These are phyloP conservation scores for Doryteuthis pealeii DNA, from an alignment of 1,140 invertebrate species.

Conservation along the genomic window DNA sequence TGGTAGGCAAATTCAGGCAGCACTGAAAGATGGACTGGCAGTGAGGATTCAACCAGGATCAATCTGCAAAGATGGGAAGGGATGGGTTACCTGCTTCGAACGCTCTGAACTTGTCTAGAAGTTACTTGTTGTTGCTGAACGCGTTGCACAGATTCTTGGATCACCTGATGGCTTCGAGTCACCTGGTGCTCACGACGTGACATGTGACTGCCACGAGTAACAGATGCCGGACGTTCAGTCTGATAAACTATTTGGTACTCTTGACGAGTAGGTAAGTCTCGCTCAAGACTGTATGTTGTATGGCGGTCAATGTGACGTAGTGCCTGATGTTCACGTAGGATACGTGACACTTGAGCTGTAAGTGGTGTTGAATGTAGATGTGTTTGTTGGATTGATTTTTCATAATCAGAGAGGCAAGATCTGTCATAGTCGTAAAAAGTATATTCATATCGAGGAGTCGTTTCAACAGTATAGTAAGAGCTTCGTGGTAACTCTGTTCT, in stretches of 20 bases:
- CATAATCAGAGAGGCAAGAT: background rate
- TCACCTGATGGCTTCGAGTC: background rate
- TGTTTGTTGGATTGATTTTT: background rate
- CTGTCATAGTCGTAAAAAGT: background rate
- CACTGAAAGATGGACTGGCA: background rate
- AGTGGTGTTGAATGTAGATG: background rate
- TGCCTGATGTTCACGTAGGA: too few relatives aligned
- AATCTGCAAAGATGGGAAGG: background rate
- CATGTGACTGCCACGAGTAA: background rate
- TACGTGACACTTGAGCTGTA: too few relatives aligned
- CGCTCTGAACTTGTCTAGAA: background rate
- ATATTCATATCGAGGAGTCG: too few relatives aligned
- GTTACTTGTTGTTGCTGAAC: background rate
- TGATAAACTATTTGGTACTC: too few relatives aligned
- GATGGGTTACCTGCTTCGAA: background rate
- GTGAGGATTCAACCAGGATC: constrained; percentile 2
- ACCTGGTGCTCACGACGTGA: background rate
- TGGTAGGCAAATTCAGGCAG: background rate
- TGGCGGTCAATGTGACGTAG: too few relatives aligned
- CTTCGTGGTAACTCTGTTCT: too few relatives aligned
- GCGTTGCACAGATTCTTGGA: background rate
- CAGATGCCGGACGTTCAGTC: too few relatives aligned
- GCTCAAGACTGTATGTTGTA: too few relatives aligned
- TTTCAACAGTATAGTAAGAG: too few relatives aligned
- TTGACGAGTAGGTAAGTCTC: too few relatives aligned